Evolutionary conservation across 2,888 invertebrate genomes (phyloP), one percentile per base, ranked within the genome.

Genomic region (Catocala nupta): DNA sequence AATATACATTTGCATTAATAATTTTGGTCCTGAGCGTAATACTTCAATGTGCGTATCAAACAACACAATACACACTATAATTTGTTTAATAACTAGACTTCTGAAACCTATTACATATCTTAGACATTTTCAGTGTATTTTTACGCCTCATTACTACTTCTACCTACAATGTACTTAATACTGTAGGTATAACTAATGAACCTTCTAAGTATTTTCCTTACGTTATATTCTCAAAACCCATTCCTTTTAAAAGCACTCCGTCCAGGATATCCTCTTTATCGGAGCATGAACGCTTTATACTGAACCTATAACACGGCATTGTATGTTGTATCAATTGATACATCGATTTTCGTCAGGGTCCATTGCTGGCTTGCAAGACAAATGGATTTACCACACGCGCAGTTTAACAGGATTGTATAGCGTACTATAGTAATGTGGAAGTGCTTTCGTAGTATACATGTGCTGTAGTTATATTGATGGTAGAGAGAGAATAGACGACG

Each of bases 341-440:
- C 80, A 84, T 83, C 53, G 78, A 53, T 54, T 75, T 63, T 80
- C 81, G 84, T 83, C 81, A 81, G 66, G 84, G 70, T 78, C 83
- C 83, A 84, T 84, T 83, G 84, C 75, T 58, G 59, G 65, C 39
- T 69, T 50, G 54, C 57, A 77, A 83, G 84, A 84, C 75, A 70
- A 82, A 84, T 84, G 80, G 79, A 57, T 55, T 60, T 60, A 65
- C 63, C 59, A 65, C 83, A 84, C 83, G 83, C 75, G 72, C 65
- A 65, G 73, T 70, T 83, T 62, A 74, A 71, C 75, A 62, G 70
- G 57, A 64, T 55, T 71, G 65, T 72, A 70, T 71, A 39, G 36
- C 36, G 36, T 39, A 68, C 59, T 66, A 63, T 61, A 63, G 13
- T 42, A 5, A 56, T 39, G 10, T 43, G 43, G 56, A 54, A 39